Base-by-base conservation (phyloP, 2,888 invertebrate species). In the Drosophila multiciliata region DNA sequence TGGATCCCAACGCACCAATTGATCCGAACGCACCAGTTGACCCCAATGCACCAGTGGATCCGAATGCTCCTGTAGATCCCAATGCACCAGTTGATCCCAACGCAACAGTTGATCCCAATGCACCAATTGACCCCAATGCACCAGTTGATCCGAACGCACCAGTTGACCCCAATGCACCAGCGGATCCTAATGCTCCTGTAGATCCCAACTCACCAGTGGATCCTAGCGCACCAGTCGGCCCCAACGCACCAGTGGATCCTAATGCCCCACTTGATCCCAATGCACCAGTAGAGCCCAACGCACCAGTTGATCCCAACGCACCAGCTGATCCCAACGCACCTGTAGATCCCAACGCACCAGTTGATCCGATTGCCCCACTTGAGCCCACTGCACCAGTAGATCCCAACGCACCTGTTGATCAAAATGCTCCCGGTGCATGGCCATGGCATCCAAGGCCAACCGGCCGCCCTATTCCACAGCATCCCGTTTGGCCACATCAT, bases 371-470 rank as follows among this genome's bases (percentile, higher is more conserved):
- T 3, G 5, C 20, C 0, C 32, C 60, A 8, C 4, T n/a, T 0
- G 6, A n/a, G 6, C 60, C 48, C 0, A 58, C 26, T 3, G 12
- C 8, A 0, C 54, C 49, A 5, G 35, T 36, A 2, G 12, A 36
- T 5, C 60, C 62, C 1, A 23, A 69, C 23, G 29, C 29, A 42
- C 70, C 75, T 9, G 26, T 40, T 0, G 38, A 52, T 15, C 77
- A 82, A 32, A 78, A 50, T 23, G 35, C 32, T 33, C 68, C 78
- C 1, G 79, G 82, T 17, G 54, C 55, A n/a, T 74, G 82, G 77
- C 77, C 75, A 3, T 82, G 85, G 75, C 53, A 35, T n/a, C 42
- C 38, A 15, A 58, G 35, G 0, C 73, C 72, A 20, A 26, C 55
- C 11, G 45, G 29, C 29, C 60, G 52, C 4, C 78, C 76, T 29